Evolutionary conservation across 2,797 vertebrate species (phyloP).

Genomic region (Chromobotia macracanthus): DNA sequence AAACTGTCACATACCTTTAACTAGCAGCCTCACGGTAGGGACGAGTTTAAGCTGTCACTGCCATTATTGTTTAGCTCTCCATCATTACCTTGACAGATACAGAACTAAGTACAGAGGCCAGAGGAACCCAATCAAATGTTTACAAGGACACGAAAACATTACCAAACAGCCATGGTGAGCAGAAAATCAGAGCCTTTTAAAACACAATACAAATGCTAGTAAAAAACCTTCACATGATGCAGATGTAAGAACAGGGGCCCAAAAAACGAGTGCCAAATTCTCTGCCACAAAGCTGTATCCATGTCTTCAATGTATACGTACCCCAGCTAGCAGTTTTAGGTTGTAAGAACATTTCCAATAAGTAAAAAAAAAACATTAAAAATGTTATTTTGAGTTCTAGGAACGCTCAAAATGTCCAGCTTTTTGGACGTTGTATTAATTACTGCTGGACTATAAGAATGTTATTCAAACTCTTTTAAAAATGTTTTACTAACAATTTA

Average conservation of each 20-base stretch:
- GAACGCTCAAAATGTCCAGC: too few relatives aligned
- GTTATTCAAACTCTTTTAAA: too few relatives aligned
- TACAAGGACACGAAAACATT: conserved; percentile 44
- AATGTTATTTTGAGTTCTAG: too few relatives aligned
- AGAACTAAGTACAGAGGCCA: conserved; percentile 23
- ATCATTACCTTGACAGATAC: conserved; percentile 45
- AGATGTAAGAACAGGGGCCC: conserved; percentile 31
- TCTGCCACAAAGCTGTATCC: too few relatives aligned
- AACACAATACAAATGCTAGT: conserved; percentile 14
- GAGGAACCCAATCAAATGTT: conserved; percentile 37
- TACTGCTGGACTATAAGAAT: too few relatives aligned
- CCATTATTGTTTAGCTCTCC: conserved; percentile 22
- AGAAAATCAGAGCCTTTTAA: conserved; percentile 5
- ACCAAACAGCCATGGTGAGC: conserved; percentile 36
- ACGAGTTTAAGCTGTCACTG: neutral
- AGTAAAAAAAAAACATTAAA: too few relatives aligned
- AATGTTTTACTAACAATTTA: too few relatives aligned
- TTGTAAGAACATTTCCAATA: too few relatives aligned
- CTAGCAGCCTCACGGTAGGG: conserved; percentile 13
- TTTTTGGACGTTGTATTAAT: too few relatives aligned
- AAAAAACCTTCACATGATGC: conserved; percentile 7
- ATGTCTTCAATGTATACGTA: too few relatives aligned
- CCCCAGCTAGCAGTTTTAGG: too few relatives aligned
- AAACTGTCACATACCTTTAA: conserved; percentile 23
- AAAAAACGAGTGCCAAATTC: too few relatives aligned